Evolutionary conservation across 2,888 invertebrate genomes (phyloP).

Genomic region (Cantharis rustica): DNA sequence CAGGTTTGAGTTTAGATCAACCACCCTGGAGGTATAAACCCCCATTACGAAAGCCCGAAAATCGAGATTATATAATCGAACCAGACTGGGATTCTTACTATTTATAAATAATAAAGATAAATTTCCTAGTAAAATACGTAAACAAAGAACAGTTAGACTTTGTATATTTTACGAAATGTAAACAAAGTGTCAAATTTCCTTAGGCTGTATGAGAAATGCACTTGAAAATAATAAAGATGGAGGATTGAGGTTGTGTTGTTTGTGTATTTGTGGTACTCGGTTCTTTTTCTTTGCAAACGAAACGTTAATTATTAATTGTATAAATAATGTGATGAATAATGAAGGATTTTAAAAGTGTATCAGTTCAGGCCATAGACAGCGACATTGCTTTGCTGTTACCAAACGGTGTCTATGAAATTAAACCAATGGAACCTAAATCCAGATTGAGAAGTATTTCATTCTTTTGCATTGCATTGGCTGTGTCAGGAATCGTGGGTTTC

Average conservation of each 20-base stretch:
- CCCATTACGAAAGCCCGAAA: constrained; percentile 45
- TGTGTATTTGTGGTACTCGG: constrained; percentile 9
- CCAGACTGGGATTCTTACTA: constrained; percentile 51
- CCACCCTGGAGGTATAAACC: constrained; percentile 47
- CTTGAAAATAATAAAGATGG: neutral
- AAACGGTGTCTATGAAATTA: constrained; percentile 79
- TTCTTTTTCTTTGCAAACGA: neutral
- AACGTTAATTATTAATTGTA: constrained; percentile 21
- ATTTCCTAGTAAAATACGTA: constrained; percentile 3
- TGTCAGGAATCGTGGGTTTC: constrained; percentile 86
- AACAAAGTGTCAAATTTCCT: neutral
- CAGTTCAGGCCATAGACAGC: constrained; percentile 80
- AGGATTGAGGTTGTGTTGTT: constrained; percentile 23
- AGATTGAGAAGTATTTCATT: constrained; percentile 79
- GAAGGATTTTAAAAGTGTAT: constrained; percentile 64
- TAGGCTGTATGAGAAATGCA: constrained; percentile 5
- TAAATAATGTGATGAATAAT: constrained; percentile 48
- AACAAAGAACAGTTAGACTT: neutral
- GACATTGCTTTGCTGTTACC: constrained; percentile 79
- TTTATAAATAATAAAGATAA: constrained; percentile 5
- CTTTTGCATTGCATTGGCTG: constrained; percentile 79
- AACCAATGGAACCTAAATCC: constrained; percentile 83
- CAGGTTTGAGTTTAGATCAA: constrained; percentile 43
- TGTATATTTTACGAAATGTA: neutral
- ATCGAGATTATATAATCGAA: constrained; percentile 51